phyloP scores from a whole-genome alignment of 35 echinoderm and acorn worm genomes.

The Patiria miniata region DNA sequence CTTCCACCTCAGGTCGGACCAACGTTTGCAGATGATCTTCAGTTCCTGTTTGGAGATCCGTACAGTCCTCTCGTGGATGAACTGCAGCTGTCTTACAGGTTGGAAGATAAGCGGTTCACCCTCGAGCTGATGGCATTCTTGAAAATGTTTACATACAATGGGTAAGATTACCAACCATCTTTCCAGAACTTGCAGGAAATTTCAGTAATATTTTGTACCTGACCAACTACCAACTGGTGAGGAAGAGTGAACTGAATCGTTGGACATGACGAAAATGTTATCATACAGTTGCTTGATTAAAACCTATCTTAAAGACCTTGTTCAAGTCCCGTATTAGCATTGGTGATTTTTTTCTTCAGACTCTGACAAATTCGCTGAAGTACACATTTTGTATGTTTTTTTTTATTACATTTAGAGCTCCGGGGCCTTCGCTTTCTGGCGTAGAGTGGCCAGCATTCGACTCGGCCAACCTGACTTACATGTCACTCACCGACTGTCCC shows the following conservation, averaged over 20 bases:
- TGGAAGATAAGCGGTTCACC: background rate
- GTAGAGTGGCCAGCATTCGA: too few relatives aligned
- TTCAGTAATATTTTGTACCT: background rate
- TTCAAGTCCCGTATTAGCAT: too few relatives aligned
- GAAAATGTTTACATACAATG: background rate
- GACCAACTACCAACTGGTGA: too few relatives aligned
- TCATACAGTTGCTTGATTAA: background rate
- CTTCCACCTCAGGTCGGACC: constrained; percentile 12
- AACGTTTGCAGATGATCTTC: constrained; percentile 36
- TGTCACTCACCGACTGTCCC: too few relatives aligned
- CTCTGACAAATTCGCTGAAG: background rate
- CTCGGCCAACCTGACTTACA: too few relatives aligned
- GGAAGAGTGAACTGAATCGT: too few relatives aligned
- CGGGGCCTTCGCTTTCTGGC: too few relatives aligned
- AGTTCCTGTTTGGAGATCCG: constrained; percentile 38
- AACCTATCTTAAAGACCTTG: too few relatives aligned
- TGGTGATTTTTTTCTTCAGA: background rate
- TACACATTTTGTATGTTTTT: background rate
- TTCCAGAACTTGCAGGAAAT: background rate
- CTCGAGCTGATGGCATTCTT: background rate
- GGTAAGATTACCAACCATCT: constrained; percentile 16
- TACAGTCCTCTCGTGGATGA: background rate
- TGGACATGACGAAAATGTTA: background rate
- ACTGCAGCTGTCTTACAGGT: constrained; percentile 21
- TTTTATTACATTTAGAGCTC: too few relatives aligned